Percentiles rank a stretch among this genome's conserved stretches.
Evolutionary conservation across 2,888 invertebrate genomes (phyloP).

Genomic region (Clistopyga incitator): DNA sequence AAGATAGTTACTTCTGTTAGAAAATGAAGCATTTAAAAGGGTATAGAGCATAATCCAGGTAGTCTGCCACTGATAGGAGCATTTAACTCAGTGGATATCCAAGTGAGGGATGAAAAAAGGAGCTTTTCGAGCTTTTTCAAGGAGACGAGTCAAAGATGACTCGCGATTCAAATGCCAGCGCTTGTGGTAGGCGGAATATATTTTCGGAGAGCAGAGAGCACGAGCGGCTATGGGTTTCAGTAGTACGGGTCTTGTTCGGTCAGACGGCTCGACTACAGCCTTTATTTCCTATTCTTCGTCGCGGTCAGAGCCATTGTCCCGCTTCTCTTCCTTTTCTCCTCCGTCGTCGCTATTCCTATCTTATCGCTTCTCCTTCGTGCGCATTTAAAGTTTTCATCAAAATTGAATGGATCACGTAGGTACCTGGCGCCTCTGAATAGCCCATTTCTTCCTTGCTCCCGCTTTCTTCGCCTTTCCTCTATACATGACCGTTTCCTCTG

Average conservation of each 20-base stretch:
- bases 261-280: conserved; percentile 33
- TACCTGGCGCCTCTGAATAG: conserved; percentile 51
- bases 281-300: conserved; percentile 38
- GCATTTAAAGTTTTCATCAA: conserved; percentile 63
- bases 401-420: conserved; percentile 60
- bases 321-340: conserved; percentile 15
- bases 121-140: not conserved
- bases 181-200: not conserved
- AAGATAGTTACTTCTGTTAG: too few species aligned
- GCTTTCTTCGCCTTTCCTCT: conserved; percentile 18
- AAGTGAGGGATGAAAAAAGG: not conserved
- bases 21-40: too few species aligned
- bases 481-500: not conserved
- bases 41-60: too few species aligned
- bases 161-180: too few species aligned
- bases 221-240: conserved; percentile 36
- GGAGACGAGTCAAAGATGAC: too few species aligned
- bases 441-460: conserved; percentile 31
- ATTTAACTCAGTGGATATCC: not conserved
- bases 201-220: not conserved
- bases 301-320: conserved; percentile 33
- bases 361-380: conserved; percentile 49
- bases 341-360: conserved; percentile 37
- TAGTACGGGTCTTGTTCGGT: conserved; percentile 49
- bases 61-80: too few species aligned